These are phyloP conservation scores for Vanessa tameamea DNA, from an alignment of 1,140 invertebrate genomes.

Conservation along the genomic window DNA sequence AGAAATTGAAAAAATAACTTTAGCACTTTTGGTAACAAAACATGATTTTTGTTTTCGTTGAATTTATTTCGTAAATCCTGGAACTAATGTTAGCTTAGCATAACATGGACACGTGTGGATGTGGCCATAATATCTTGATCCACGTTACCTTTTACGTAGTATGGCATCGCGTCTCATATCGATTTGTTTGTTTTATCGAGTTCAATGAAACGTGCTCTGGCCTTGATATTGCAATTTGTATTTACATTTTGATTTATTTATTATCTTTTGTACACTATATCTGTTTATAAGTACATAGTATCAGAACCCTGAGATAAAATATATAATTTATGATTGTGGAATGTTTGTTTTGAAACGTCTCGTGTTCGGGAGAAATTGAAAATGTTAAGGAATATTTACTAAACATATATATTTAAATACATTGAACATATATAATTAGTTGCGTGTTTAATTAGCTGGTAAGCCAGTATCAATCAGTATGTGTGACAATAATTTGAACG, in stretches of 20 bases:
- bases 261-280: not conserved
- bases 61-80: not conserved
- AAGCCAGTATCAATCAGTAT: too few relatives aligned
- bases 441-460: too few relatives aligned
- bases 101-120: conserved; percentile 5
- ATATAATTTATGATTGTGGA: not conserved
- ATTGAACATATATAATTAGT: too few relatives aligned
- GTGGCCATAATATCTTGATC: conserved; percentile 4
- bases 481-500: too few relatives aligned
- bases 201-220: not conserved
- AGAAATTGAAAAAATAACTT: too few relatives aligned
- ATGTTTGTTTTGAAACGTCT: not conserved
- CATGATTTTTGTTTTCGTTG: too few relatives aligned
- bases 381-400: not conserved
- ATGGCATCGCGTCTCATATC: conserved; percentile 1
- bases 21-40: too few relatives aligned
- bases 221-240: conserved; percentile 14
- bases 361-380: not conserved
- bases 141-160: conserved; percentile 3
- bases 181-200: conserved; percentile 7
- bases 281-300: too few relatives aligned
- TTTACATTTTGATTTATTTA: conserved; percentile 6
- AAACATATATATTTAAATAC: not conserved
- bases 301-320: not conserved
- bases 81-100: not conserved